Conservation (phyloP, 2,797 vertebrate species). For the Eremophila alpestris region DNA sequence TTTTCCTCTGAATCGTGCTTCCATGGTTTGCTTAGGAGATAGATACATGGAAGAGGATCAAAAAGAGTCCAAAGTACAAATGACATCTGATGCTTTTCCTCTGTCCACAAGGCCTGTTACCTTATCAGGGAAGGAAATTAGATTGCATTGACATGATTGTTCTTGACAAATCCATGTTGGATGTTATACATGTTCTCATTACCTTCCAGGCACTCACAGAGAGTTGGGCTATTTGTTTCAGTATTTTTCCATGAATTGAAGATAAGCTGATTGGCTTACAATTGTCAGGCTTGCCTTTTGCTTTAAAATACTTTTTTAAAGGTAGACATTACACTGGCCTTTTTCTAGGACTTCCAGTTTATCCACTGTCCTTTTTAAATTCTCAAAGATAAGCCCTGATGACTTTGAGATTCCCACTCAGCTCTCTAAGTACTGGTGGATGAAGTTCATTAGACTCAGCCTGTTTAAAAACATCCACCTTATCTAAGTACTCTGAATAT, state of each 20-base stretch:
- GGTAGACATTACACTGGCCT: not conserved
- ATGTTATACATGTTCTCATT: slow-evolving; percentile 20
- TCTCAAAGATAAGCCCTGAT: not conserved
- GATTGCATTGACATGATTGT: slow-evolving; percentile 38
- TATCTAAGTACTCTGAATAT: not conserved
- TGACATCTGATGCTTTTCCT: slow-evolving; percentile 25
- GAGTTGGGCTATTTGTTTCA: slow-evolving; percentile 10
- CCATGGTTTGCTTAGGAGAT: not conserved
- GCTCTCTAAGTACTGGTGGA: not conserved
- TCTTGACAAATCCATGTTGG: slow-evolving; percentile 46
- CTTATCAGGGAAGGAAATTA: slow-evolving; percentile 37
- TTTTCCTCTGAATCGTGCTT: not conserved
- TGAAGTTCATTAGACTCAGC: not conserved
- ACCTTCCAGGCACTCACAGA: not conserved
- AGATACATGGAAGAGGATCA: not conserved
- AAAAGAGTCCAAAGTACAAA: not conserved
- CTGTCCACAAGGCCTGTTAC: slow-evolving; percentile 25
- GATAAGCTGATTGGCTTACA: not conserved
- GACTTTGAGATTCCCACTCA: not conserved
- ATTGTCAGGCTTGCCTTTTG: not conserved
- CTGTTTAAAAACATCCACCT: not conserved
- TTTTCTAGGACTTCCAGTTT: not conserved
- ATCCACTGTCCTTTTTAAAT: not conserved
- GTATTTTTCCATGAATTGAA: slow-evolving; percentile 17
- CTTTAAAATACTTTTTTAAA: not conserved